Evolutionary conservation across 2,797 vertebrate species (phyloP), one percentile per base, ranked within the genome.

Genomic region (Tinamus major): DNA sequence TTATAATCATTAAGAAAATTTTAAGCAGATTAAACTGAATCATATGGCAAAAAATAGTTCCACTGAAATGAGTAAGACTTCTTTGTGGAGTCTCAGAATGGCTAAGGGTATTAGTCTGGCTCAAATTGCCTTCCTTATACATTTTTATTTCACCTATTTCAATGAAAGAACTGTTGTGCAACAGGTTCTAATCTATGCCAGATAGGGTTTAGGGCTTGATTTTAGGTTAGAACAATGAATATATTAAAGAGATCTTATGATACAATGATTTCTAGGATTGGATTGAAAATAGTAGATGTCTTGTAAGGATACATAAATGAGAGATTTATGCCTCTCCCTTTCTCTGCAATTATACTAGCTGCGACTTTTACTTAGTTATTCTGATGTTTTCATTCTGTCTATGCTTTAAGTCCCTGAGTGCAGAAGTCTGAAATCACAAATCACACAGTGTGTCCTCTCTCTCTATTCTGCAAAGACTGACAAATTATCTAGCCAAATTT

Each of bases 401-500:
- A 2, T 81, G 67, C 78, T 91, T 75, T 58, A 86, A 41, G 64
- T 62, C 91, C 82, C 85, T 46, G 53, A 64, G 71, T 89, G 69
- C 67, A 62, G 44, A 33, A 37, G 69, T 90, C 95, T 82, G 55
- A 86, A 90, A 69, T 55, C 85, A 13, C 87, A 90, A 41, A 91
- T 81, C 78, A n/a, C 2, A 3, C 62, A 8, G 18, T 3, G 17
- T 6, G 35, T 81, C 78, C 87, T 26, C 7, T 65, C 63, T 90
- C 13, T 21, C 61, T 39, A 33, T 26, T 76, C 53, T 78, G 87
- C 89, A 42, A 18, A 56, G 74, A 59, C 76, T 23, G 78, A 29
- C 86, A 88, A 75, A 90, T 49, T 35, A 70, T 68, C 82, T 37
- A 90, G 83, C 87, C 92, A 94, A 93, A 63, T 35, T 87, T 92